Conservation (phyloP, 2,797 vertebrate species). For the Mus minutoides region DNA sequence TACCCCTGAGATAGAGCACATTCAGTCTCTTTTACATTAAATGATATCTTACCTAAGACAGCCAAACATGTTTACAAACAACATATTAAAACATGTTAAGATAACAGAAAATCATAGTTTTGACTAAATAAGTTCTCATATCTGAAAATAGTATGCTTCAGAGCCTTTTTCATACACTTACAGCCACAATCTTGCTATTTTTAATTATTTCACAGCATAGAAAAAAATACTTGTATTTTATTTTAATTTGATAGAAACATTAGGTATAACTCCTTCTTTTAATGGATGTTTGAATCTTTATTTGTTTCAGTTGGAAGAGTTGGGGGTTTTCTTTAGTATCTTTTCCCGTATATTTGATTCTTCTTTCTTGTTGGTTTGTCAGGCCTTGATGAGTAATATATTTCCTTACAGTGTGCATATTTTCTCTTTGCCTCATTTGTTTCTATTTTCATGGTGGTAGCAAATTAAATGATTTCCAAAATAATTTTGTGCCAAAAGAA, state of each 20-base stretch:
- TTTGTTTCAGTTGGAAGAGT: not conserved
- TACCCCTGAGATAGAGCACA: not conserved
- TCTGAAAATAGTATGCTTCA: not conserved
- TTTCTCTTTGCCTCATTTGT: not conserved
- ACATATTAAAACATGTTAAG: not conserved
- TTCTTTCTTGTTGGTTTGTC: not conserved
- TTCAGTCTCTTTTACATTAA: too few species aligned
- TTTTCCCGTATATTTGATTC: not conserved
- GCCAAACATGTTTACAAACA: not conserved
- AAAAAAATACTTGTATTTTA: too few species aligned
- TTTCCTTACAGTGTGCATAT: not conserved
- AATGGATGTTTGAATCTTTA: not conserved
- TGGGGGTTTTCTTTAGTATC: not conserved
- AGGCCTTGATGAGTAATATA: not conserved
- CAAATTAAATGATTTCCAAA: not conserved
- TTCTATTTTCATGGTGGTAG: not conserved
- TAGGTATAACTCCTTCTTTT: not conserved
- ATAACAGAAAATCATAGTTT: not conserved
- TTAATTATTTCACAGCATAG: not conserved
- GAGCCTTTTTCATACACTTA: not conserved
- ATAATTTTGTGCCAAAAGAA: not conserved
- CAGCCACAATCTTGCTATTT: not conserved
- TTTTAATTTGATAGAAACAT: conserved; percentile 26
- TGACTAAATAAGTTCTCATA: not conserved
- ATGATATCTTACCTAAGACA: not conserved